phyloP scores from a whole-genome alignment of 2,113 vertebrate genomes.

The Ophthalmolycus amberensis region DNA sequence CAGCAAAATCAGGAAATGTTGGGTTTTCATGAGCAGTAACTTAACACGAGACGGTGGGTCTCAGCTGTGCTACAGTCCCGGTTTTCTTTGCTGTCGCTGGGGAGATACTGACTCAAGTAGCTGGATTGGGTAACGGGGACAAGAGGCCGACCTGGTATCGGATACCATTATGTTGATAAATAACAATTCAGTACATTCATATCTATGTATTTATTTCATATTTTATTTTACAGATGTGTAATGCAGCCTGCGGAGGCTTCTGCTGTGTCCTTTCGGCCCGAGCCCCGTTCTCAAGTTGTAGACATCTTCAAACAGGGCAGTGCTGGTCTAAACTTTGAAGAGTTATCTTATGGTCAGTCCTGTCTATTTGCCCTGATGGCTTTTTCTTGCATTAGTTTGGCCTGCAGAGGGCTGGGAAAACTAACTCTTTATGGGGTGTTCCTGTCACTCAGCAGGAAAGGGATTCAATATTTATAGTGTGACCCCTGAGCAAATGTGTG shows the following conservation, averaged over 20 bases:
- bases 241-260: neutral
- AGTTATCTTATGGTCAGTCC: neutral
- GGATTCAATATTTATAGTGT: slow-evolving; percentile 87
- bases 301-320: neutral
- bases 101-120: neutral
- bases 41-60: neutral
- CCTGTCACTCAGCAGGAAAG: slow-evolving; percentile 85
- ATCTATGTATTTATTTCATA: neutral
- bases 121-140: neutral
- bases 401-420: slow-evolving; percentile 30
- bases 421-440: slow-evolving; percentile 80
- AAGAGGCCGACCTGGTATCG: neutral
- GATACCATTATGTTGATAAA: neutral
- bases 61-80: neutral
- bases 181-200: neutral
- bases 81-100: neutral
- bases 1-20: neutral
- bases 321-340: neutral
- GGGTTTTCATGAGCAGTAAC: neutral
- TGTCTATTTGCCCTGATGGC: neutral
- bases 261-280: neutral
- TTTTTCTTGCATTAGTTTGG: slow-evolving; percentile 15
- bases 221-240: neutral
- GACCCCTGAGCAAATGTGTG: slow-evolving; percentile 83
- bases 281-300: neutral